Conservation (phyloP, 2,797 vertebrate genomes). For the Xerus rutilus region DNA sequence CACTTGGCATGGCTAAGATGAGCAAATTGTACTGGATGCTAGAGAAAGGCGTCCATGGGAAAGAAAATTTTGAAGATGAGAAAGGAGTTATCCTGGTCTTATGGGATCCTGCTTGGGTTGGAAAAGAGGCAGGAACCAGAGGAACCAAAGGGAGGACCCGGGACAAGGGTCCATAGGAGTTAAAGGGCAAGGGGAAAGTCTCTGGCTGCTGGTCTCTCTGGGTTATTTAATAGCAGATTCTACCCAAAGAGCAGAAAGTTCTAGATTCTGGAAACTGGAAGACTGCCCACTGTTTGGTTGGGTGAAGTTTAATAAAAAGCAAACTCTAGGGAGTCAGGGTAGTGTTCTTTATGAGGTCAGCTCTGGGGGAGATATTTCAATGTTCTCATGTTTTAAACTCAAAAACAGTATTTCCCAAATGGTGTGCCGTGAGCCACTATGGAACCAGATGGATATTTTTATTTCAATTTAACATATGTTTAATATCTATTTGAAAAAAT, state of each 20-base stretch:
- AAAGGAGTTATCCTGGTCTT: neutral
- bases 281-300: neutral
- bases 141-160: neutral
- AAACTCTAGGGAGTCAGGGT: neutral
- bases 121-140: neutral
- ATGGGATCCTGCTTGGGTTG: neutral
- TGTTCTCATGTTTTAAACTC: neutral
- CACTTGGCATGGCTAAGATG: neutral
- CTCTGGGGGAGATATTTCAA: neutral
- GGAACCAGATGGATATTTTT: neutral
- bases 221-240: neutral
- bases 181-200: neutral
- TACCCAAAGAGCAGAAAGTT: neutral
- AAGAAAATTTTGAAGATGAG: neutral
- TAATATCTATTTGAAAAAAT: slow-evolving; percentile 47
- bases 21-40: neutral
- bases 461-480: neutral
- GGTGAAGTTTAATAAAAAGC: neutral
- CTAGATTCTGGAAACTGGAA: neutral
- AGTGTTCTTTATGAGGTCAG: neutral
- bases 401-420: neutral
- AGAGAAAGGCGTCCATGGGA: neutral
- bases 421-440: neutral
- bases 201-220: neutral
- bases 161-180: neutral